A percentile compares a stretch with the other conserved stretches of the same genome.
Conservation (phyloP, 2,113 vertebrate species). For the Gorilla gorilla region DNA sequence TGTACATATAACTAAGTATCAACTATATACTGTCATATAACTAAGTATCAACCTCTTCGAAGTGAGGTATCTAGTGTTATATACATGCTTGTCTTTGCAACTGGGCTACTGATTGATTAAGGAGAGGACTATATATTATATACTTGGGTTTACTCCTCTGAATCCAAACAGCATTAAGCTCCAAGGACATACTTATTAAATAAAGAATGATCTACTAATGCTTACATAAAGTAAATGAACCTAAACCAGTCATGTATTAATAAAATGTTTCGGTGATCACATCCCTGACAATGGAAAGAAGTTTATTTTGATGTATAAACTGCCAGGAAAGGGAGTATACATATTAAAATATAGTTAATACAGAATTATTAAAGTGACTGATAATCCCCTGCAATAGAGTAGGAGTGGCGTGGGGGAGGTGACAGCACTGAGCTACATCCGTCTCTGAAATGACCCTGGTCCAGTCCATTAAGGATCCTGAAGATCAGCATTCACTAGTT, state of each 20-base stretch:
- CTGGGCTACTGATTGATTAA: neutral
- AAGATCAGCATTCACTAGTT: neutral
- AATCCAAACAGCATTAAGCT: neutral
- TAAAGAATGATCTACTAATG: neutral
- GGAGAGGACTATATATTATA: neutral
- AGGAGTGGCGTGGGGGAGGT: neutral
- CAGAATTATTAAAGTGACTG: neutral
- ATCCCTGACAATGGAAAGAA: neutral
- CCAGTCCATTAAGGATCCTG: neutral
- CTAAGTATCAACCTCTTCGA: neutral
- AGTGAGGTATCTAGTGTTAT: neutral
- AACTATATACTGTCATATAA: neutral
- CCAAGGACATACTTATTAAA: neutral
- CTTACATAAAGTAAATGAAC: neutral
- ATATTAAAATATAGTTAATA: neutral
- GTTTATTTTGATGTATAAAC: conserved; percentile 38
- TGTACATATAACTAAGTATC: neutral
- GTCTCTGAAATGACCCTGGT: neutral
- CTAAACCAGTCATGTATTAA: neutral
- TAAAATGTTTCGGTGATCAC: conserved; percentile 31
- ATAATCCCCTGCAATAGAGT: neutral
- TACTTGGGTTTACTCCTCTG: neutral
- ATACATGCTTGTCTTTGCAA: neutral
- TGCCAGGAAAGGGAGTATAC: neutral
- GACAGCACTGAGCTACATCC: neutral